Percentiles rank a stretch among this genome's conserved stretches.
These are phyloP conservation scores for Zoanthus sociatus DNA, from an alignment of 92 coral and sea anemone species.

Conservation along the genomic window DNA sequence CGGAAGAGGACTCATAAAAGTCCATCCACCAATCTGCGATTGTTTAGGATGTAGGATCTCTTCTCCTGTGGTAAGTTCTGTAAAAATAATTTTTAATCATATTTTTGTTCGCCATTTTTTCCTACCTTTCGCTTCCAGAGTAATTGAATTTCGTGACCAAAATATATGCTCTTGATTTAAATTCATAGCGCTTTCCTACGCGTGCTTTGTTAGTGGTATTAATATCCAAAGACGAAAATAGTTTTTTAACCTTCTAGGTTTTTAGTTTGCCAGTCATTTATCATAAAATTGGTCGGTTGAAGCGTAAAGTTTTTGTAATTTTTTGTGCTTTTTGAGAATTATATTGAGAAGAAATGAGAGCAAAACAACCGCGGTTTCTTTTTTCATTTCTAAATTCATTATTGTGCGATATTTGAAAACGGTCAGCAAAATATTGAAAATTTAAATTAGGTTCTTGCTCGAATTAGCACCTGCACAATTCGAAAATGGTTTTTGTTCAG, in stretches of 20 bases:
- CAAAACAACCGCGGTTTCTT: slow-evolving; percentile 34
- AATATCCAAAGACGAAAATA: not conserved
- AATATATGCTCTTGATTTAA: slow-evolving; percentile 9
- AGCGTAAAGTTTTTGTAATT: not conserved
- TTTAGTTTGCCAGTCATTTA: not conserved
- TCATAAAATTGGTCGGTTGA: not conserved
- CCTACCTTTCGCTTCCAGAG: not conserved
- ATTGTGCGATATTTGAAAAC: slow-evolving; percentile 49
- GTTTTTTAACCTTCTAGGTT: slow-evolving; percentile 1
- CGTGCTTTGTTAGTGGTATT: slow-evolving; percentile 26
- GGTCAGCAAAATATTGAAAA: slow-evolving; percentile 41
- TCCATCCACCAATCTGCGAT: slow-evolving; percentile 99
- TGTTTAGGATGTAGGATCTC: slow-evolving; percentile 98
- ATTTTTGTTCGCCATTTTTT: slow-evolving; percentile 3
- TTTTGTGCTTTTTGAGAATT: not conserved
- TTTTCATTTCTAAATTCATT: slow-evolving; percentile 42
- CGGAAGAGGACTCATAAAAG: slow-evolving; percentile 93
- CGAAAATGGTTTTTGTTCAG: not conserved
- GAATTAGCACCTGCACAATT: slow-evolving; percentile 36
- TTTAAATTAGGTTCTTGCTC: slow-evolving; percentile 43
- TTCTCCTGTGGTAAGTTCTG: slow-evolving; percentile 94
- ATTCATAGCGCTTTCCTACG: slow-evolving; percentile 19
- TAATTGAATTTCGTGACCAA: slow-evolving; percentile 45
- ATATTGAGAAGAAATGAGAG: slow-evolving; percentile 24
- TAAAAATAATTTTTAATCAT: not conserved